Percentiles rank a stretch among this genome's conserved stretches.
Evolutionary conservation across 1,140 invertebrate genomes (phyloP).

Genomic region (Drosophila lowei): DNA sequence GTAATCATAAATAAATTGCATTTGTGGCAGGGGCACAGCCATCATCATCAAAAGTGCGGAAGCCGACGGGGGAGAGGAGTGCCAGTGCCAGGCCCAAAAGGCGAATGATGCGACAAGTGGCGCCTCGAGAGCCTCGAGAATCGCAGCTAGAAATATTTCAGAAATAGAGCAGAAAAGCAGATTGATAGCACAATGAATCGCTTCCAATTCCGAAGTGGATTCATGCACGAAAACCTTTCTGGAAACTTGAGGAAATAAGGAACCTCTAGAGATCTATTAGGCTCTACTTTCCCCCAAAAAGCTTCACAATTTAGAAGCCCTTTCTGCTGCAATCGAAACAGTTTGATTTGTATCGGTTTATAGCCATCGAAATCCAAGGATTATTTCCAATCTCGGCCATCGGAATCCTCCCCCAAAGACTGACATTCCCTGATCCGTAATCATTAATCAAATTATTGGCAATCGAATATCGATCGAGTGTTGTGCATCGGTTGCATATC

Average conservation of each 20-base stretch:
- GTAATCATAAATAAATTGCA: conserved; percentile 64
- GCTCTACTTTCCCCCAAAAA: no score
- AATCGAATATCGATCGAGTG: conserved; percentile 27
- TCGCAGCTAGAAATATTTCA: not conserved
- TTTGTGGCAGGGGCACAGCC: conserved; percentile 20
- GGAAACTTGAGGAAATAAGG: no score
- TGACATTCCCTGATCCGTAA: not conserved
- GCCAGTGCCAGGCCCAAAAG: not conserved
- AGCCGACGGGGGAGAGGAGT: conserved; percentile 9
- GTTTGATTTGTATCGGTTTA: no score
- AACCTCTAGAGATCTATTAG: no score
- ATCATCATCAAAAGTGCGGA: conserved; percentile 19
- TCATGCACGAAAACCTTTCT: no score
- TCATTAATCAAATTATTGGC: conserved; percentile 65
- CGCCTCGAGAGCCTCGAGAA: conserved; percentile 13
- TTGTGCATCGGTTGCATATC: conserved; percentile 53
- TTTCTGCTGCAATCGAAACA: no score
- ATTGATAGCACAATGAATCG: no score
- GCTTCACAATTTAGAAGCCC: no score
- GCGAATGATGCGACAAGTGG: conserved; percentile 27
- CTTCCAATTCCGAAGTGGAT: no score
- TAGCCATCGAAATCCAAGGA: not conserved
- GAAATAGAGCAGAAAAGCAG: no score
- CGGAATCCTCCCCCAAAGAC: not conserved
- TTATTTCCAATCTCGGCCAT: not conserved